Base-by-base conservation (phyloP, 2,113 vertebrate genomes). In the Excalfactoria chinensis region DNA sequence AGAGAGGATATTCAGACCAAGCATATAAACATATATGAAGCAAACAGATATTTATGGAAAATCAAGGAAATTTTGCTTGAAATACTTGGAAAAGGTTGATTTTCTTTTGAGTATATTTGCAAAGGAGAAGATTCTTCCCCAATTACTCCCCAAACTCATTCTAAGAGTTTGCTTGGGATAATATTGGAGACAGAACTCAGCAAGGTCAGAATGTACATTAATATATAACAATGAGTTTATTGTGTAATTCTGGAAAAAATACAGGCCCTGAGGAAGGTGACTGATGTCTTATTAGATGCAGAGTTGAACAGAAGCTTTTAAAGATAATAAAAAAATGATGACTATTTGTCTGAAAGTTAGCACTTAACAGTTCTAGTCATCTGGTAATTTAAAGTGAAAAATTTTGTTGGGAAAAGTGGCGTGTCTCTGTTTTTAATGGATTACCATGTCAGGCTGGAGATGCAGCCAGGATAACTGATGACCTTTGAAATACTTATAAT, bases 401-500 rank as follows among this genome's bases (percentile, higher is more conserved):
- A 86, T 62, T 90, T 89, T 84, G 20, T 84, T 88, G 48, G 75
- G 53, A 75, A 88, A 93, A 89, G 32, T 86, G 67, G 74, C 25
- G 32, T 86, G 67, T 80, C 32, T 76, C 79, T 85, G 55, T 69
- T 95, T 93, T 91, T 95, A 95, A 89, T 90, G 90, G 81, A 95
- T 94, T 93, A 46, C 32, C 16, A 49, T 44, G 84, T 89, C 79
- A 89, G 48, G 22, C 81, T 95, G 62, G 71, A 96, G 87, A 66
- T 96, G 79, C 62, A 95, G 80, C 73, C 76, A 70, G 86, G 60
- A 94, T 95, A 96, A 96, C 55, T 81, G 91, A 95, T 93, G 94
- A 97, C 94, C 95, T 97, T 97, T 96, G 83, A 85, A 93, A 86
- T 96, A 84, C 92, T 97, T 94, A 90, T 89, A 90, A 95, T 96